phyloP scores from a whole-genome alignment of 1,140 invertebrate genomes.

The Coenobita brevimanus region DNA sequence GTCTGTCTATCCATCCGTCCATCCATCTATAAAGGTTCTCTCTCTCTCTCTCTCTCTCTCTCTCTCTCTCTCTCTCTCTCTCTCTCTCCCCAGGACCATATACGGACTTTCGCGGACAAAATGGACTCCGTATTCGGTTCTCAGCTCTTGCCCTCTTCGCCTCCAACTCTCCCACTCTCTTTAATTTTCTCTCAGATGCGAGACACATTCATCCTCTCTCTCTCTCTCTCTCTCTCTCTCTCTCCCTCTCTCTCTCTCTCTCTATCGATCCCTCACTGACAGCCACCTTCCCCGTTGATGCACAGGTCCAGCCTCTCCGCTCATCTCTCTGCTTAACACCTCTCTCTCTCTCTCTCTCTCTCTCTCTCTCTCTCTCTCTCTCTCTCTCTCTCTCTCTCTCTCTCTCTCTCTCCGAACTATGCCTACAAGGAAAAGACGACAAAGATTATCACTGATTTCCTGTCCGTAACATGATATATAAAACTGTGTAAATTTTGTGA shows the following conservation, averaged over 20 bases:
- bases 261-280: neutral
- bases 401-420: too few species aligned
- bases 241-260: neutral
- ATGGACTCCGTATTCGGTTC: too few species aligned
- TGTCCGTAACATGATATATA: too few species aligned
- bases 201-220: neutral
- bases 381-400: too few species aligned
- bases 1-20: neutral
- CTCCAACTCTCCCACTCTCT: neutral
- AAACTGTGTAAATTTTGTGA: too few species aligned
- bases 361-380: too few species aligned
- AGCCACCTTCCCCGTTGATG: neutral
- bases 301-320: neutral
- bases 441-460: too few species aligned
- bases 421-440: too few species aligned
- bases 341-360: too few species aligned
- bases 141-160: neutral
- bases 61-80: neutral
- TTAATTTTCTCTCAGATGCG: neutral
- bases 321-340: neutral
- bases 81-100: neutral
- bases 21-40: too few species aligned
- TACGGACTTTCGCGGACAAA: too few species aligned
- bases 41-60: too few species aligned
- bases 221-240: neutral